phyloP scores from a whole-genome alignment of 2,888 invertebrate genomes.

The Hyppa rectilinea region DNA sequence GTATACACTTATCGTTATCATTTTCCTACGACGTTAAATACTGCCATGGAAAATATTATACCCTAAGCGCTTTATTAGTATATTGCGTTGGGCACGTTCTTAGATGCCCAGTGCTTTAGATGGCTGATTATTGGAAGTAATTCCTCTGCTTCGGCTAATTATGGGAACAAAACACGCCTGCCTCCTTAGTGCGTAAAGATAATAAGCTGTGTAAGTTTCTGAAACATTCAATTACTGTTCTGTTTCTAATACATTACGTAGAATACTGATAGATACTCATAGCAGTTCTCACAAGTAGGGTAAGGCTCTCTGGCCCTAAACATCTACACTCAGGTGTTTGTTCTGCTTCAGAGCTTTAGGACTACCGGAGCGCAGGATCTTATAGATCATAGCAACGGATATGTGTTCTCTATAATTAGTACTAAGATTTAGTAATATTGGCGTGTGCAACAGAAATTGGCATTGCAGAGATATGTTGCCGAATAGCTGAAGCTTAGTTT shows the following conservation, averaged over 20 bases:
- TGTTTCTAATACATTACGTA: too few species aligned
- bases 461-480: not conserved
- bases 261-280: not conserved
- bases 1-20: conserved; percentile 4
- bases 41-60: not conserved
- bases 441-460: not conserved
- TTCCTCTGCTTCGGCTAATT: not conserved
- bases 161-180: not conserved
- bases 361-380: too few species aligned
- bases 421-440: not conserved
- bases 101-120: not conserved
- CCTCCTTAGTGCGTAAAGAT: conserved; percentile 7
- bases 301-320: not conserved
- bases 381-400: not conserved
- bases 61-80: not conserved
- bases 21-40: conserved; percentile 14
- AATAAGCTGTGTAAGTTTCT: conserved; percentile 12
- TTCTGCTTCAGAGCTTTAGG: not conserved
- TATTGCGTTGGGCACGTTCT: not conserved
- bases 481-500: not conserved
- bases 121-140: not conserved
- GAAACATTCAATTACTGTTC: conserved; percentile 9
- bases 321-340: not conserved
- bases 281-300: not conserved
- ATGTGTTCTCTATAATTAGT: not conserved